A percentile compares a stretch with the other conserved stretches of the same genome.
Conservation (phyloP, 2,797 vertebrate species). For the Tinamus major region DNA sequence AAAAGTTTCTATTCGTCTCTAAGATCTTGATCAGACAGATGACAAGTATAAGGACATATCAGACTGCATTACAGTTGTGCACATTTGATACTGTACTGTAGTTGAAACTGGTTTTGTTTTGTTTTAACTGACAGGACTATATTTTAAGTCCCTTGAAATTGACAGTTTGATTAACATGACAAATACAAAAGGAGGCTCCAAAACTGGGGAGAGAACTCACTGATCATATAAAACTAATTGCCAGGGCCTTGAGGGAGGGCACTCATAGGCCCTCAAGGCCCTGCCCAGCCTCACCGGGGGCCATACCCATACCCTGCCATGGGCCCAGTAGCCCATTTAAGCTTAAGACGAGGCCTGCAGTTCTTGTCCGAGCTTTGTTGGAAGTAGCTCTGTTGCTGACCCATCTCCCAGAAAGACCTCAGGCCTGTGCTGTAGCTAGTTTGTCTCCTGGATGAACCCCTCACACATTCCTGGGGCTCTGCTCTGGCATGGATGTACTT, state of each 20-base stretch:
- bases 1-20: neutral
- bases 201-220: neutral
- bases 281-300: too few relatives aligned
- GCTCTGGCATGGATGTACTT: too few relatives aligned
- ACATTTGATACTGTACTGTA: neutral
- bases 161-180: neutral
- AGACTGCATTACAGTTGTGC: neutral
- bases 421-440: too few relatives aligned
- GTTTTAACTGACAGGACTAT: neutral
- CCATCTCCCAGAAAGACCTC: too few relatives aligned
- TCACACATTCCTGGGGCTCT: too few relatives aligned
- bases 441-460: too few relatives aligned
- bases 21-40: neutral
- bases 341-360: too few relatives aligned
- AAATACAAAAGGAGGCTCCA: neutral
- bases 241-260: neutral
- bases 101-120: neutral
- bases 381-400: too few relatives aligned
- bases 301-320: neutral
- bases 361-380: too few relatives aligned
- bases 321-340: too few relatives aligned
- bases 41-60: neutral
- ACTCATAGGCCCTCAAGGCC: neutral
- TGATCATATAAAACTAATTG: neutral
- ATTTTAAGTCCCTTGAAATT: neutral